Percentiles rank a stretch among this genome's conserved stretches.
phyloP scores from a whole-genome alignment of 2,113 vertebrate species.

The Tonatia bakeri region DNA sequence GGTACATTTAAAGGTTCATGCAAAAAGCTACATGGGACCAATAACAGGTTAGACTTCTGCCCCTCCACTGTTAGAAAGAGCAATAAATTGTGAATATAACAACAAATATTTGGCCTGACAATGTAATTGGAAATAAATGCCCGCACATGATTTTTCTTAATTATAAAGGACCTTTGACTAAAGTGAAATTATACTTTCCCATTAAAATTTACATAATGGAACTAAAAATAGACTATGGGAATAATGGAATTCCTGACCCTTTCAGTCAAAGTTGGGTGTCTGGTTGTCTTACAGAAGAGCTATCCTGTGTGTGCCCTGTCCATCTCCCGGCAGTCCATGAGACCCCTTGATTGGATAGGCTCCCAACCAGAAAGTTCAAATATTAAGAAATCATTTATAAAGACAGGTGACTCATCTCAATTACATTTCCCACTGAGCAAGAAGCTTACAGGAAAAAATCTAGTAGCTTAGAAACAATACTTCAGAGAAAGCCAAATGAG shows the following conservation, averaged over 20 bases:
- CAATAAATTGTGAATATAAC: background rate
- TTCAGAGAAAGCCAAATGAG: background rate
- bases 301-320: background rate
- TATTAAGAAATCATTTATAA: slow-evolving; percentile 44
- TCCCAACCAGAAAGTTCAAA: slow-evolving; percentile 51
- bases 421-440: slow-evolving; percentile 59
- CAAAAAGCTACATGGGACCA: background rate
- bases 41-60: background rate
- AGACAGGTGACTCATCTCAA: slow-evolving; percentile 52
- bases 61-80: background rate
- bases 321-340: background rate
- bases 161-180: background rate
- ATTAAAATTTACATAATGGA: background rate
- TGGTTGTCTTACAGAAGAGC: background rate
- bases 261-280: background rate
- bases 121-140: background rate
- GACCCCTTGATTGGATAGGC: slow-evolving; percentile 11
- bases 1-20: slow-evolving; percentile 1
- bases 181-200: background rate
- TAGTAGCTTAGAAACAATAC: background rate
- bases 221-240: background rate
- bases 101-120: background rate
- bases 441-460: slow-evolving; percentile 21
- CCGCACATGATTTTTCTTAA: background rate
- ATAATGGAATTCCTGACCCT: background rate